A percentile compares a stretch with the other conserved stretches of the same genome.
Evolutionary conservation across 2,888 invertebrate species (phyloP).

Genomic region (Standfussiana lucernea): DNA sequence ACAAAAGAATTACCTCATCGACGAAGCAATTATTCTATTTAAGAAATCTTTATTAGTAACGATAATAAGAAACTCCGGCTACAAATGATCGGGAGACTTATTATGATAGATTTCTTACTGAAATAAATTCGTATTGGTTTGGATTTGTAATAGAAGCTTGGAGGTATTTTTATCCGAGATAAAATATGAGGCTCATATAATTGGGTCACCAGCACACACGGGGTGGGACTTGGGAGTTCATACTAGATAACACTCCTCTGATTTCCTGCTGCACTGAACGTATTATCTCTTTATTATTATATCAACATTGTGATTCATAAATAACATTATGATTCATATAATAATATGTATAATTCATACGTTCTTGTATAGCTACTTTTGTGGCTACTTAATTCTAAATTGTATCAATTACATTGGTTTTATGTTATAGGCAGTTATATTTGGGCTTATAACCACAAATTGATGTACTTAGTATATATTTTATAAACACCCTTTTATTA

Average conservation of each 20-base stretch:
- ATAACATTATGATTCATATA: slow-evolving; percentile 16
- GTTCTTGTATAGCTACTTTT: neutral
- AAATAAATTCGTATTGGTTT: slow-evolving; percentile 25
- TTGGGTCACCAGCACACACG: slow-evolving; percentile 81
- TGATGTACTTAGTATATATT: neutral
- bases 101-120: slow-evolving; percentile 20
- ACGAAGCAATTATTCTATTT: slow-evolving; percentile 50
- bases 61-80: slow-evolving; percentile 15
- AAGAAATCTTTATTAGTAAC: slow-evolving; percentile 44
- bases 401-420: slow-evolving; percentile 4
- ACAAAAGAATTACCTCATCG: slow-evolving; percentile 57
- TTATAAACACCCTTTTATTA: slow-evolving; percentile 26
- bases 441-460: neutral
- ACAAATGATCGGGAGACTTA: slow-evolving; percentile 17
- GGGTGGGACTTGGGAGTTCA: slow-evolving; percentile 62
- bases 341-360: too few species aligned
- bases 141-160: slow-evolving; percentile 49
- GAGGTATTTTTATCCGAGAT: slow-evolving; percentile 73
- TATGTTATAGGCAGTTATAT: neutral
- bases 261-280: slow-evolving; percentile 69
- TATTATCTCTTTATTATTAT: slow-evolving; percentile 44
- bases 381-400: neutral
- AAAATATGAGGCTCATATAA: slow-evolving; percentile 73
- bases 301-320: slow-evolving; percentile 28
- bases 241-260: slow-evolving; percentile 71